A percentile compares a stretch with the other conserved stretches of the same genome.
Conservation (phyloP, 2,797 vertebrate species). For the Odontamblyopus lacepedii region DNA sequence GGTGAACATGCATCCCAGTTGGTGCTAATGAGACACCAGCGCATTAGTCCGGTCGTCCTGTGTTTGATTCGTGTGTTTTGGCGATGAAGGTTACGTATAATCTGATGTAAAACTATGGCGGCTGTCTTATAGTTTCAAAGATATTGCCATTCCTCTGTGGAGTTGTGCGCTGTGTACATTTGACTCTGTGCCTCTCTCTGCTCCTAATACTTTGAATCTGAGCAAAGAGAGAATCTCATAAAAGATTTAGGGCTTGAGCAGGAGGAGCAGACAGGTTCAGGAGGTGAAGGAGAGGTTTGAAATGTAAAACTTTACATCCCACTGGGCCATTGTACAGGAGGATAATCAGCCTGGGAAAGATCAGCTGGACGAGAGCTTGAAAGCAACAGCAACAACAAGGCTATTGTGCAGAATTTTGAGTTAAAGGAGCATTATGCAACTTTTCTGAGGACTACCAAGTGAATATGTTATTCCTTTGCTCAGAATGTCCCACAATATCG, state of each 20-base stretch:
- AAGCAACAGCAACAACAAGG: not conserved
- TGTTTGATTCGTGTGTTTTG: not conserved
- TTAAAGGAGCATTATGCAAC: not conserved
- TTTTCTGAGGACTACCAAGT: too few species aligned
- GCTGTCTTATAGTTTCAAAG: not conserved
- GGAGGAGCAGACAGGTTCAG: slow-evolving; percentile 11
- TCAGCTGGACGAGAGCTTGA: not conserved
- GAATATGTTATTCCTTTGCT: too few species aligned
- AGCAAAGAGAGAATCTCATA: slow-evolving; percentile 11
- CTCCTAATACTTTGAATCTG: slow-evolving; percentile 9
- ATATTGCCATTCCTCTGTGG: not conserved
- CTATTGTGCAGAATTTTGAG: not conserved
- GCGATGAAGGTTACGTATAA: not conserved
- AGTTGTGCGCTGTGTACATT: not conserved
- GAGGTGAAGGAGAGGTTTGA: slow-evolving; percentile 7
- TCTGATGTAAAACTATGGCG: not conserved
- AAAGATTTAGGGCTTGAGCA: slow-evolving; percentile 9
- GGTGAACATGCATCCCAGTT: not conserved
- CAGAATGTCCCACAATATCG: too few species aligned
- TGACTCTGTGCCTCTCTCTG: slow-evolving; percentile 2
- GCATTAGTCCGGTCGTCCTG: not conserved
- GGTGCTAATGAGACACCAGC: not conserved
- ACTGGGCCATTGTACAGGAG: not conserved
- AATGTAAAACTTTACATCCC: slow-evolving; percentile 11
- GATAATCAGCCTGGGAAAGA: not conserved